A percentile compares a stretch with the other conserved stretches of the same genome.
These are phyloP conservation scores for Argya squamiceps DNA, from an alignment of 2,797 vertebrate genomes.

Conservation along the genomic window DNA sequence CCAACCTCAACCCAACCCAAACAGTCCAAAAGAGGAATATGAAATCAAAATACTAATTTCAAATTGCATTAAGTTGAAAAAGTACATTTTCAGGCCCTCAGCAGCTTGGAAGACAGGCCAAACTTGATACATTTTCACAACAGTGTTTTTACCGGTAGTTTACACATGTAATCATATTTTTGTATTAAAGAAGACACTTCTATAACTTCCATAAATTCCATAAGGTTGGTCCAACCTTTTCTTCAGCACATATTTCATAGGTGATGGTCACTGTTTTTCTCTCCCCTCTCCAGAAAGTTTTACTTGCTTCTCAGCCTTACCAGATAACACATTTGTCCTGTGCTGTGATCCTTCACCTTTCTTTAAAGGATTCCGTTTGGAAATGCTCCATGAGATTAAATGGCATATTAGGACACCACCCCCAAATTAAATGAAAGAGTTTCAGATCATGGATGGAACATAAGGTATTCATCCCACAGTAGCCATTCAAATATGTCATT, in stretches of 20 bases:
- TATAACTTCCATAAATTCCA: not conserved
- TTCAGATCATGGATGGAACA: not conserved
- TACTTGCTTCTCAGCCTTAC: not conserved
- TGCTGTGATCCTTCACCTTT: not conserved
- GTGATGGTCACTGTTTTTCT: not conserved
- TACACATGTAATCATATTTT: not conserved
- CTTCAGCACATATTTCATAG: not conserved
- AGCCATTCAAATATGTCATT: conserved; percentile 6
- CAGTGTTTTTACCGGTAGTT: not conserved
- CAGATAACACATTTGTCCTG: not conserved
- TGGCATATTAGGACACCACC: not conserved
- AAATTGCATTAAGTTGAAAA: not conserved
- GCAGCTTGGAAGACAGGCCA: not conserved
- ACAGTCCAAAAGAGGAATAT: not conserved
- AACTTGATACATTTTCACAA: not conserved
- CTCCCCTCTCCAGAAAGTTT: not conserved
- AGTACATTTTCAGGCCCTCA: not conserved
- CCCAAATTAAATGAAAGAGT: not conserved
- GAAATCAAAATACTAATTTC: not conserved
- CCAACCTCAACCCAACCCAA: not conserved
- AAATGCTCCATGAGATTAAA: not conserved
- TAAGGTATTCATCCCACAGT: conserved; percentile 32
- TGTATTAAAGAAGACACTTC: not conserved
- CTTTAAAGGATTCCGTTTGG: not conserved
- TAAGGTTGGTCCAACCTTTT: not conserved